A percentile compares a stretch with the other conserved stretches of the same genome.
These are phyloP conservation scores for Myotis myotis DNA, from an alignment of 2,797 vertebrate species.

Conservation along the genomic window DNA sequence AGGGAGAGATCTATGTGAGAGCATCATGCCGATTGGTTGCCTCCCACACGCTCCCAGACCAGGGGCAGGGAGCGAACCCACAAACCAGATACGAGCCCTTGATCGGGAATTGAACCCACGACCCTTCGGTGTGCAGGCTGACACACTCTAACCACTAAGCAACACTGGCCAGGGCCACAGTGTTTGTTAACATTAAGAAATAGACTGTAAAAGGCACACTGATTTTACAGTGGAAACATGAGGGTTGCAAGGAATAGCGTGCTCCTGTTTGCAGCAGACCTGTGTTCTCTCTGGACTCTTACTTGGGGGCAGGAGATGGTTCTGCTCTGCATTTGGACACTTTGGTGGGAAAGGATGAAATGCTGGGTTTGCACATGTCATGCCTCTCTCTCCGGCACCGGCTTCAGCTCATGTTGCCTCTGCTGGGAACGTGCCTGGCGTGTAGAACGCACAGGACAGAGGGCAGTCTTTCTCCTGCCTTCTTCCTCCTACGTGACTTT, in stretches of 20 bases:
- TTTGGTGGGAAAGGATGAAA: not conserved
- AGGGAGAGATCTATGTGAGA: too few relatives aligned
- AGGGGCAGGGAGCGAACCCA: too few relatives aligned
- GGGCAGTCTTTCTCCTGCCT: fast-evolving
- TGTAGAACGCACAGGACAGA: not conserved
- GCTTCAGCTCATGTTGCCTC: not conserved
- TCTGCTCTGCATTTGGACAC: not conserved
- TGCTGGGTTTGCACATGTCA: not conserved
- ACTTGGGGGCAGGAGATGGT: not conserved
- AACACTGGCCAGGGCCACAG: too few relatives aligned
- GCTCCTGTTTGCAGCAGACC: not conserved
- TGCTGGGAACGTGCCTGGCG: not conserved
- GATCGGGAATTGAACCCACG: too few relatives aligned
- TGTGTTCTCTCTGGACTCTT: not conserved
- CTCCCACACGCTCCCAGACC: too few relatives aligned
- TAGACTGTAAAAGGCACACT: not conserved
- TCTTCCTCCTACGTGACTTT: not conserved
- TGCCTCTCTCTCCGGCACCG: too few relatives aligned
- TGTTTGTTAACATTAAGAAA: not conserved
- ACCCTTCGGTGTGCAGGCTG: too few relatives aligned
- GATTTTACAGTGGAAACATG: not conserved
- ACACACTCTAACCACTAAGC: too few relatives aligned
- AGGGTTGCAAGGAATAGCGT: not conserved
- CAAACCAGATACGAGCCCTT: too few relatives aligned
- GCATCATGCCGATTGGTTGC: too few relatives aligned